A percentile compares a stretch with the other conserved stretches of the same genome.
These are phyloP conservation scores for Channallabes apus DNA, from an alignment of 2,797 vertebrate species.

Conservation along the genomic window DNA sequence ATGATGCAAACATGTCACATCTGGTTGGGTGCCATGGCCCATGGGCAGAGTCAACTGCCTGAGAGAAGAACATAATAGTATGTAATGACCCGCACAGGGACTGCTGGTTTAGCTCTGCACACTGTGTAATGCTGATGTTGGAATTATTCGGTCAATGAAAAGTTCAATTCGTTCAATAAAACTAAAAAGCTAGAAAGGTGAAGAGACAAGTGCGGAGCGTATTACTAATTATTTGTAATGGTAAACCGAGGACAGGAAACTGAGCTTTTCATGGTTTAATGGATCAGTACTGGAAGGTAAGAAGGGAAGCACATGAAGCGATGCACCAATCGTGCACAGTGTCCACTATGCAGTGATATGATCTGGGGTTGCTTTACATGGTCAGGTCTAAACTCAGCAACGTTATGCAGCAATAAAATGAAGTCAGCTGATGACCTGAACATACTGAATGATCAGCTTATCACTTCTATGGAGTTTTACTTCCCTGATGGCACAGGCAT, in stretches of 20 bases:
- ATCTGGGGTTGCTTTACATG: too few relatives aligned
- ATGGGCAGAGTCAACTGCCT: conserved; percentile 20
- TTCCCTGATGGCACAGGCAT: too few relatives aligned
- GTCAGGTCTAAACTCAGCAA: too few relatives aligned
- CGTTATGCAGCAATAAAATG: too few relatives aligned
- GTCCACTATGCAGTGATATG: too few relatives aligned
- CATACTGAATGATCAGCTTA: too few relatives aligned
- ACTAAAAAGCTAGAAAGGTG: background rate
- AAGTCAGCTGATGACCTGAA: too few relatives aligned
- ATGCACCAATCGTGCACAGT: too few relatives aligned
- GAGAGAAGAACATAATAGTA: conserved; percentile 28
- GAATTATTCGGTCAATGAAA: conserved; percentile 16
- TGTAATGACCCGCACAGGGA: conserved; percentile 19
- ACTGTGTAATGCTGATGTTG: background rate
- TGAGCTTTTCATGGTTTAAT: background rate
- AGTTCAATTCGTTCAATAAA: too few relatives aligned
- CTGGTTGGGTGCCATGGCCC: conserved; percentile 5
- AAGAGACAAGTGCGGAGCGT: background rate
- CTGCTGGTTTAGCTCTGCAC: background rate
- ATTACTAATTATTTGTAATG: background rate
- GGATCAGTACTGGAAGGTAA: background rate
- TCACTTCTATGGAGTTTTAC: too few relatives aligned
- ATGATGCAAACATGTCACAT: conserved; percentile 9
- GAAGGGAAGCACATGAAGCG: too few relatives aligned
- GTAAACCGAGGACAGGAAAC: background rate